Percentiles rank a stretch among this genome's conserved stretches.
phyloP scores from a whole-genome alignment of 2,113 vertebrate genomes.

The Verasper variegatus region DNA sequence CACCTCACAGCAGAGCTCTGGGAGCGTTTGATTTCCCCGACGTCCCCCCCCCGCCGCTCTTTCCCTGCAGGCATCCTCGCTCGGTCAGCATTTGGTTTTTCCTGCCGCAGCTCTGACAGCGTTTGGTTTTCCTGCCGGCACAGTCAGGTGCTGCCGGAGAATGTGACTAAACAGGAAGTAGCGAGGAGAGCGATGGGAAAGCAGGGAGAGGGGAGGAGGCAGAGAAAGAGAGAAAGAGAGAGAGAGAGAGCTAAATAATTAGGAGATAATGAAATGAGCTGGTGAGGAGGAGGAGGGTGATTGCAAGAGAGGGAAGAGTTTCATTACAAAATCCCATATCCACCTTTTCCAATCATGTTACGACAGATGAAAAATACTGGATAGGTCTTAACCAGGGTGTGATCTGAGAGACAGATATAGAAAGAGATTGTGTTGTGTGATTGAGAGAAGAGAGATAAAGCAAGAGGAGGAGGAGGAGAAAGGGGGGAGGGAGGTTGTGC shows the following conservation, averaged over 20 bases:
- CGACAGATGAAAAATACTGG: neutral
- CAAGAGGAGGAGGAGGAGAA: neutral
- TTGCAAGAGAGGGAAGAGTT: no score
- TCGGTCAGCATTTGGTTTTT: constrained; percentile 45
- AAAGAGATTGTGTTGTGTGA: neutral
- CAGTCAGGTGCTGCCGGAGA: constrained; percentile 72
- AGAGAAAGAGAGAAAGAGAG: neutral
- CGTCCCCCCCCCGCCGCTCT: neutral
- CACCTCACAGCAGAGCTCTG: no score
- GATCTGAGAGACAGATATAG: neutral
- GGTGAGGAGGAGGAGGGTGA: constrained; percentile 15
- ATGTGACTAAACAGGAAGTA: constrained; percentile 80
- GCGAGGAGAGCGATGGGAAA: constrained; percentile 5
- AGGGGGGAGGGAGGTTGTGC: constrained; percentile 25
- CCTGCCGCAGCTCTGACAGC: constrained; percentile 57
- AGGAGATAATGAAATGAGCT: constrained; percentile 43
- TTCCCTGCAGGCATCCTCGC: constrained; percentile 4
- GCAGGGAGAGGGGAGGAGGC: no score
- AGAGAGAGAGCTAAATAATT: constrained; percentile 2
- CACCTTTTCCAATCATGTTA: neutral
- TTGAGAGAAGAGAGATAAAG: neutral
- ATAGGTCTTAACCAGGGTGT: neutral
- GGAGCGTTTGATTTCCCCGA: no score
- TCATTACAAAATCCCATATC: no score
- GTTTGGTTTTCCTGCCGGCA: constrained; percentile 70